Evolutionary conservation across 92 coral and sea anemone genomes (phyloP), one percentile per base, ranked within the genome.

Genomic region (Paramuricea clavata): DNA sequence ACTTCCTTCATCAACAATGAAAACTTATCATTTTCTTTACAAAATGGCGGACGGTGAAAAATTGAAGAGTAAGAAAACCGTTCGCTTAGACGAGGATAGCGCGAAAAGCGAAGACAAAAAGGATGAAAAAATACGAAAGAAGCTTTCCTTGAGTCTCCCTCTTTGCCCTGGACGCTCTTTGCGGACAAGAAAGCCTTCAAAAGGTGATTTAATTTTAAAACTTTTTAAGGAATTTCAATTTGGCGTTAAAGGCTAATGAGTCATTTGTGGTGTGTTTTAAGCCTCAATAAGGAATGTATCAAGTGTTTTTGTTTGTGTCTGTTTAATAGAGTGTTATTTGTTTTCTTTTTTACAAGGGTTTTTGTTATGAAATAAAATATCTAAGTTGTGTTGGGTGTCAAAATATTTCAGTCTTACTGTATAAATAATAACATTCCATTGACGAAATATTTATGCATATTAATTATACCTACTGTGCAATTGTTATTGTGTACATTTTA

Each of bases 1-100:
- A 74, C 83, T 78, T 78, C 83, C 83, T 78, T 32, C 69, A 16
- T 78, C 83, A 78, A 78, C 83, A 78, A 78, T 78, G 83, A 47
- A 49, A 42, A 54, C 32, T 62, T 52, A 31, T n/a, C n/a, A n/a
- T n/a, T n/a, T n/a, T n/a, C n/a, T 78, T 30, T 17, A 8, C 19
- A 78, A 52, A 28, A 78, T 78, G 83, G 83, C 83, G 83, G 83
- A 78, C 49, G 50, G 83, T 17, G 25, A n/a, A 35, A 76, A 49
- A 25, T 78, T 70, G 39, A 78, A 30, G 25, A 0, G 69, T 9
- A 78, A 21, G 61, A 78, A 78, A 35, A 78, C 44, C 49, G 83
- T 78, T 7, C 33, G 69, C 27, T 36, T 78, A 78, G 83, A 78
- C 54, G 83, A 78, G 35, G 83, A 78, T 11, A 32, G 83, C 50